These are phyloP conservation scores for Crossocerus cetratus DNA, from an alignment of 2,888 invertebrate genomes.

Conservation along the genomic window DNA sequence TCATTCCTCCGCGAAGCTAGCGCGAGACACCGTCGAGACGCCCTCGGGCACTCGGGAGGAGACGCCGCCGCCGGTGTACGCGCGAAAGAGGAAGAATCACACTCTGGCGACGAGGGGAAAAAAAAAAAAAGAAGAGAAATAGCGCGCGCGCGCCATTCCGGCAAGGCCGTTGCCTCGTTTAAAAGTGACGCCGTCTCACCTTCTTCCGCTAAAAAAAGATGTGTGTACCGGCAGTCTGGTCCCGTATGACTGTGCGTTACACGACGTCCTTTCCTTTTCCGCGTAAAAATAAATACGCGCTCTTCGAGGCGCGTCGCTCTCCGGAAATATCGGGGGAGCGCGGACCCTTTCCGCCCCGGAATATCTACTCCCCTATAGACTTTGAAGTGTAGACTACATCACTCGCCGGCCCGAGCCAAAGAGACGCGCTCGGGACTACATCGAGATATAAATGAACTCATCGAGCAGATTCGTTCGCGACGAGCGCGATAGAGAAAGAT, in stretches of 20 bases:
- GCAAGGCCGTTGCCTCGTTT: constrained; percentile 52
- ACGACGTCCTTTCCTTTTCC: constrained; percentile 30
- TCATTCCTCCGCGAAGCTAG: too few species aligned
- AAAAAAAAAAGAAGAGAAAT: too few species aligned
- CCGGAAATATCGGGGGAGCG: too few species aligned
- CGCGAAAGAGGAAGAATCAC: constrained; percentile 1
- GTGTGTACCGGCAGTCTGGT: neutral
- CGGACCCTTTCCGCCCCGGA: too few species aligned
- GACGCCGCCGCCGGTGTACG: neutral
- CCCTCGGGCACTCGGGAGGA: neutral
- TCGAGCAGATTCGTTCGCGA: neutral
- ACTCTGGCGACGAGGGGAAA: constrained; percentile 16
- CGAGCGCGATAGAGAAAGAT: constrained; percentile 6
- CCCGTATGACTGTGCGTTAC: constrained; percentile 22
- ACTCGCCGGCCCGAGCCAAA: too few species aligned
- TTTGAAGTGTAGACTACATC: too few species aligned
- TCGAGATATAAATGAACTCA: neutral
- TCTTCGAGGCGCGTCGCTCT: neutral
- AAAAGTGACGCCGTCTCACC: constrained; percentile 42
- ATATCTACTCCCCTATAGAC: constrained; percentile 14
- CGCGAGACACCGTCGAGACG: too few species aligned
- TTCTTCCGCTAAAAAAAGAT: constrained; percentile 30
- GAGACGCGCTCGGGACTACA: too few species aligned
- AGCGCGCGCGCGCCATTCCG: constrained; percentile 23
- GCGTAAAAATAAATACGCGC: constrained; percentile 45